Evolutionary conservation across 2,113 vertebrate species (phyloP).

Genomic region (Carassius gibelio): DNA sequence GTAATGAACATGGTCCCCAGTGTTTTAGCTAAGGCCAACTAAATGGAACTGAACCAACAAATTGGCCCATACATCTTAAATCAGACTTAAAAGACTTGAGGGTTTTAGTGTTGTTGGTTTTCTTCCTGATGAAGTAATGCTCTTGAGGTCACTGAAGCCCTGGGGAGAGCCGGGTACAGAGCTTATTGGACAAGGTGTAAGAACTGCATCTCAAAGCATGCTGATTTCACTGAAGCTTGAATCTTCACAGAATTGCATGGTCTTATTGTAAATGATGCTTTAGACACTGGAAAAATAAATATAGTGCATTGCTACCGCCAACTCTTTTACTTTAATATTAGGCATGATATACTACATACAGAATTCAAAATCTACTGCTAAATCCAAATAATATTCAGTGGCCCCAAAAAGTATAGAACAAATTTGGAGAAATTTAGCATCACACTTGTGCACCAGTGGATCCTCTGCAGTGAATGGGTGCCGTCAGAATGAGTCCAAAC

Average conservation of each 20-base stretch:
- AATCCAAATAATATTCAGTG: conserved; percentile 42
- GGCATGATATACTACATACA: background rate
- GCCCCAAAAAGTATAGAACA: background rate
- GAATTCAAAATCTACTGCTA: conserved; percentile 1
- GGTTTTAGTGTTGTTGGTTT: conserved; percentile 46
- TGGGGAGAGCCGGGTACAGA: background rate
- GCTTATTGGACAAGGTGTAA: background rate
- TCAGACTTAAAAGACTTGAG: conserved; percentile 58
- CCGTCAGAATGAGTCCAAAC: background rate
- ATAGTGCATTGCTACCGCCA: background rate
- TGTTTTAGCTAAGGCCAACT: conserved; percentile 14
- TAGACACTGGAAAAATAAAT: background rate
- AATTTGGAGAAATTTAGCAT: background rate
- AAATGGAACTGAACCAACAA: conserved; percentile 31
- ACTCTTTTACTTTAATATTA: background rate
- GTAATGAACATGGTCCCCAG: conserved; percentile 18
- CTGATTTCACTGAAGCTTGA: conserved; percentile 8
- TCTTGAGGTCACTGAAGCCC: background rate
- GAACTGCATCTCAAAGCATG: background rate
- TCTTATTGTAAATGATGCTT: conserved; percentile 1
- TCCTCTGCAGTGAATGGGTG: background rate
- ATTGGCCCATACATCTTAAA: conserved; percentile 30
- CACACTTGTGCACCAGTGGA: no score
- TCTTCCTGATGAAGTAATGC: conserved; percentile 10
- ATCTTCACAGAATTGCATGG: background rate